phyloP scores from a whole-genome alignment of 2,113 vertebrate species.

The Suncus etruscus region DNA sequence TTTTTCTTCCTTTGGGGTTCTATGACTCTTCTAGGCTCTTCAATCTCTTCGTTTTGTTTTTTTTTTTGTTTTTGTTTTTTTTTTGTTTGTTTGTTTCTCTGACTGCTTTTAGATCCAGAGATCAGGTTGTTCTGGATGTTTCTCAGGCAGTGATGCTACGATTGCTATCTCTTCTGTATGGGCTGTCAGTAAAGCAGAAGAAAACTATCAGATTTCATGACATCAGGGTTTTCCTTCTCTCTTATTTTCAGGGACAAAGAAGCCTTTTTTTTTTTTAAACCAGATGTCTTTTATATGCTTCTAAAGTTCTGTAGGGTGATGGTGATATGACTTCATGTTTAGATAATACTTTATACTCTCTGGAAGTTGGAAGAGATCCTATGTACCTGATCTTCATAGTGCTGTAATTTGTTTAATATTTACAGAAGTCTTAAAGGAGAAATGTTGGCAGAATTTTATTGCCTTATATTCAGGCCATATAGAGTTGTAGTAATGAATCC shows the following conservation, averaged over 20 bases:
- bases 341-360: neutral
- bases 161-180: neutral
- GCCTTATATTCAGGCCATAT: neutral
- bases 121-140: accelerated
- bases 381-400: neutral
- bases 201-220: neutral
- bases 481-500: neutral
- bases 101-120: neutral
- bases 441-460: neutral
- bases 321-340: neutral
- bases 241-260: neutral
- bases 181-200: neutral
- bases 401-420: neutral
- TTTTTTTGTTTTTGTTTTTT: conserved; percentile 17
- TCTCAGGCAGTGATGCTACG: neutral
- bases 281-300: neutral
- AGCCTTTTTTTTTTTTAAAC: neutral
- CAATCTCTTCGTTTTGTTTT: neutral
- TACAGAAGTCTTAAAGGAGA: neutral
- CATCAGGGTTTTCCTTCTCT: neutral
- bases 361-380: neutral
- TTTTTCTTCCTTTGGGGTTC: neutral
- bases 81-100: neutral
- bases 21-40: neutral
- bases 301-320: neutral